Evolutionary conservation across 2,113 vertebrate species (phyloP).

Genomic region (Odontesthes bonariensis): DNA sequence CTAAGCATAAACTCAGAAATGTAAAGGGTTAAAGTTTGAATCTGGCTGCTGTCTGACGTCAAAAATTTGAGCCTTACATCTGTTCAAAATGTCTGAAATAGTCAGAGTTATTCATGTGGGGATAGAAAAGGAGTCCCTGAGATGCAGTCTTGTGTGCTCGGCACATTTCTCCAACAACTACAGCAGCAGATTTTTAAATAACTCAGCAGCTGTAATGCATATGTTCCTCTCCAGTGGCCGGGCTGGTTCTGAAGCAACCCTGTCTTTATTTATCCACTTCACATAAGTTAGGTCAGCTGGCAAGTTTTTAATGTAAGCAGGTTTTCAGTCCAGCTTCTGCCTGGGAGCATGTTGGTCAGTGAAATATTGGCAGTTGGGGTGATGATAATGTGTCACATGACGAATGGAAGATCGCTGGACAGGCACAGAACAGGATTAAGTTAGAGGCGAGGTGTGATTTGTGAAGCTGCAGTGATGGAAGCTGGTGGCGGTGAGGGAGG

Average conservation of each 20-base stretch:
- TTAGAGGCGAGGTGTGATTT: constrained; percentile 57
- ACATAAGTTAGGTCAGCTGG: constrained; percentile 32
- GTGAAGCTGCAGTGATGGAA: constrained; percentile 66
- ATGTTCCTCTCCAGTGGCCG: constrained; percentile 12
- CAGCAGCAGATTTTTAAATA: constrained; percentile 57
- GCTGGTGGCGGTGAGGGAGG: constrained; percentile 28
- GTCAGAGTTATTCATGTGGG: constrained; percentile 49
- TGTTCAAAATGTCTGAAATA: constrained; percentile 54
- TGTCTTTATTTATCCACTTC: constrained; percentile 25
- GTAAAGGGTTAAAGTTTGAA: not conserved
- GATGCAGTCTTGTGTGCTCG: constrained; percentile 9
- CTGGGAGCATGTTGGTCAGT: constrained; percentile 2
- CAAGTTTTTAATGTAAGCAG: not conserved
- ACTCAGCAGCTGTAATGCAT: constrained; percentile 35
- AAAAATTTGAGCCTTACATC: constrained; percentile 37
- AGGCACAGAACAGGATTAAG: constrained; percentile 58
- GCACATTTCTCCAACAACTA: constrained; percentile 23
- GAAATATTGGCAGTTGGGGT: constrained; percentile 11
- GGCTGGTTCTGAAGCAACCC: not conserved
- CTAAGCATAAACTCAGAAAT: constrained; percentile 6
- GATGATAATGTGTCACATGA: constrained; percentile 11
- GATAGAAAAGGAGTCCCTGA: constrained; percentile 33
- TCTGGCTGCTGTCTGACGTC: not conserved
- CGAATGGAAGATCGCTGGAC: constrained; percentile 35
- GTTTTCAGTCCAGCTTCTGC: not conserved